Conservation (phyloP, 64 coral and sea anemone genomes). For the Astreopora myriophthalma region DNA sequence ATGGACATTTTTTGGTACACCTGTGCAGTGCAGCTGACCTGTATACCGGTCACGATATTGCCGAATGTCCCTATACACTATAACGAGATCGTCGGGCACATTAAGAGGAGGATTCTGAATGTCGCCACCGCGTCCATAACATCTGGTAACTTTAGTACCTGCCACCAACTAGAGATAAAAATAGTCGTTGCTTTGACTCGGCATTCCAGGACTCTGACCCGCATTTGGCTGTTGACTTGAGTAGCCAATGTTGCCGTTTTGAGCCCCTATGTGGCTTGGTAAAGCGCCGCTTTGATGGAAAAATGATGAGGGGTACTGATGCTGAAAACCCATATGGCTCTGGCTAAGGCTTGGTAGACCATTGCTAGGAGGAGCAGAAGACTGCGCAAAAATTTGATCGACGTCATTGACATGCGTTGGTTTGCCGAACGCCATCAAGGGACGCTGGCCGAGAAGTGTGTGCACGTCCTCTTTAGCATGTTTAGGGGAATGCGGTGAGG, state of each 20-base stretch:
- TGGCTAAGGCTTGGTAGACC: too few relatives aligned
- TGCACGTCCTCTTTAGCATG: neutral
- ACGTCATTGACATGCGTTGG: neutral
- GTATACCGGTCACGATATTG: neutral
- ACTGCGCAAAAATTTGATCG: neutral
- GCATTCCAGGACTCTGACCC: neutral
- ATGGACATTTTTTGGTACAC: conserved; percentile 16
- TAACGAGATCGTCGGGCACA: neutral
- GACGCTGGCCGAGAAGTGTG: neutral
- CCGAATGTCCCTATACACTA: neutral
- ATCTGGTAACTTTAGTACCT: neutral
- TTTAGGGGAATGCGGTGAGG: neutral
- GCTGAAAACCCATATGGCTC: neutral
- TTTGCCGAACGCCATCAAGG: neutral
- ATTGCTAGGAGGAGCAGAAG: neutral
- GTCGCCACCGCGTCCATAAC: neutral
- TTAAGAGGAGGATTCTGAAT: neutral
- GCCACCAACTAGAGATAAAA: neutral
- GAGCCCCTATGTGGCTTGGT: neutral
- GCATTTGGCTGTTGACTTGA: neutral
- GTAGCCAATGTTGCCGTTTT: neutral
- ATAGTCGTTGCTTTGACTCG: neutral
- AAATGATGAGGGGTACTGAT: neutral
- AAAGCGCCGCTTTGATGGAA: neutral
- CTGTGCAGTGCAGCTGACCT: neutral